Conservation (phyloP, 2,797 vertebrate species). For the Gephyroberyx darwinii region DNA sequence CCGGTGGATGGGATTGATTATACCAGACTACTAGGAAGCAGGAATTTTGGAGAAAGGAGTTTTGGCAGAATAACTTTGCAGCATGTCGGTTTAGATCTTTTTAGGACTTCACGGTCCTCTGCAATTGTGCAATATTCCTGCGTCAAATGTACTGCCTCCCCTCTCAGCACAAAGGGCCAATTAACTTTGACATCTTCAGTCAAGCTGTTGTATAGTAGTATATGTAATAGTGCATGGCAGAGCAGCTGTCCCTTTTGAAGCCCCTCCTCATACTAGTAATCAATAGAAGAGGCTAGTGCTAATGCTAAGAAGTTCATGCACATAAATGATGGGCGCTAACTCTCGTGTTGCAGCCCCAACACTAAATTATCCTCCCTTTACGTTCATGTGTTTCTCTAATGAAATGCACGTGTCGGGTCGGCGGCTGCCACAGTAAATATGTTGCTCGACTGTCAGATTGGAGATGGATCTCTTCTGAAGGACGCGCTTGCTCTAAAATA, state of each 20-base stretch:
- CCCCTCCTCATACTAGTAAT: slow-evolving; percentile 76
- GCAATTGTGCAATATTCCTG: slow-evolving; percentile 2
- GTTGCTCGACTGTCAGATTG: slow-evolving; percentile 22
- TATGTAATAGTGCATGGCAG: background rate
- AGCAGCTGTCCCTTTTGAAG: slow-evolving; percentile 68
- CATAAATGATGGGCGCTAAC: slow-evolving; percentile 81
- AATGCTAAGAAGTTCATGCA: slow-evolving; percentile 82
- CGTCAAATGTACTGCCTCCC: slow-evolving; percentile 7
- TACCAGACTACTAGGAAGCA: slow-evolving; percentile 58
- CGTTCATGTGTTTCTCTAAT: slow-evolving; percentile 58
- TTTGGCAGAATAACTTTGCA: slow-evolving; percentile 41
- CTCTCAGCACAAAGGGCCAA: slow-evolving; percentile 11
- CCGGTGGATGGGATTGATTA: slow-evolving; percentile 73
- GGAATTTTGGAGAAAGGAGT: slow-evolving; percentile 45
- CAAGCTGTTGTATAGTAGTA: background rate
- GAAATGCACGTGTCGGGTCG: slow-evolving; percentile 64
- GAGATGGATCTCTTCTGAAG: slow-evolving; percentile 48
- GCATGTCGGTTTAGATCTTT: slow-evolving; percentile 51
- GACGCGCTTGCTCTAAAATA: slow-evolving; percentile 55
- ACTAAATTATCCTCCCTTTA: slow-evolving; percentile 73
- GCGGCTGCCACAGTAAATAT: slow-evolving; percentile 58
- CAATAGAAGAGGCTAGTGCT: slow-evolving; percentile 77
- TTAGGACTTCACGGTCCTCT: slow-evolving; percentile 18
- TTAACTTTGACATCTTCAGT: slow-evolving; percentile 29
- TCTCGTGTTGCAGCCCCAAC: slow-evolving; percentile 75